Evolutionary conservation across 2,888 invertebrate species (phyloP), one percentile per base, ranked within the genome.

Genomic region (Eudasyphora cyanicolor): DNA sequence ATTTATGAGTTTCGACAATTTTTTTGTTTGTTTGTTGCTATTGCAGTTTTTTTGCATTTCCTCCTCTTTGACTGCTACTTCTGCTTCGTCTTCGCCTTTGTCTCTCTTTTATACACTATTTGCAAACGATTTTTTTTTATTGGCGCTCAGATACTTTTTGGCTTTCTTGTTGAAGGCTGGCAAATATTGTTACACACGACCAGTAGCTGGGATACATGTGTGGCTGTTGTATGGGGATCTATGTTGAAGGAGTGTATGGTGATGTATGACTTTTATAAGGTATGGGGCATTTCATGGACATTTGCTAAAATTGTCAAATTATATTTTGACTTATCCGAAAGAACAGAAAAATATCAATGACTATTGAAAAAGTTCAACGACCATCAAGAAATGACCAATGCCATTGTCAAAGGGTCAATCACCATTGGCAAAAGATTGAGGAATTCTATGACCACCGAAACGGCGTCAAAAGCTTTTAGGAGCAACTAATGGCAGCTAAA

Each of bases 1-100:
- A 91, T 91, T 91, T 91, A 91, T 91, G 91, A 91, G 90, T 90
- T 91, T 90, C 87, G 87, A 90, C 89, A 74, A 75, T 69, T 67
- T 49, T 87, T 88, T 57, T 2, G 6, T 51, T 24, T 24, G 4
- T 57, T 49, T 57, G 29, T 67, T 67, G 14, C 29, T 24, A 42
- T 14, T 42, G 21, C 24, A 38, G 24, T 71, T 69, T 70, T 62
- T 78, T 27, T 24, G 67, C 38, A 35, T 35, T 64, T 24, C 42
- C 21, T 32, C 45, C 14, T 70, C 4, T 29, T 7, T 32, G 19
- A 2, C 21, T 79, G n/a, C n/a, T n/a, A n/a, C n/a, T 24, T 60
- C 19, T 67, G 14, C 69, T 19, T 35, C n/a, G n/a, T n/a, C 71
- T 73, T n/a, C 75, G 17, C 49, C 19, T 27, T 76, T 73, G 78